These are phyloP conservation scores for Drosophila maculinotata DNA, from an alignment of 2,888 invertebrate species.

Conservation along the genomic window DNA sequence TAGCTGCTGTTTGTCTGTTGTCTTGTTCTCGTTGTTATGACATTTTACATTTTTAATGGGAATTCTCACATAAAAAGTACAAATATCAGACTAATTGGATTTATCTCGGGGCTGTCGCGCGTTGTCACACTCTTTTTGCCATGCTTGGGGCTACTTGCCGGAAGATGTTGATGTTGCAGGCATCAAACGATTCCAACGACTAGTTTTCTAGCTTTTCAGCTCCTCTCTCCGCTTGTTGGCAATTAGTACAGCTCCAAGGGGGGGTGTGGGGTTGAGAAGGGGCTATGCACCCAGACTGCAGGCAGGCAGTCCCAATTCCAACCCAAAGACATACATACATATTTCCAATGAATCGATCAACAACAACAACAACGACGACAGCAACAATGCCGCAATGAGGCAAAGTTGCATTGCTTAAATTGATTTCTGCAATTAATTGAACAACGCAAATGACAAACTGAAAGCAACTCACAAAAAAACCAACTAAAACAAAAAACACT, in stretches of 20 bases:
- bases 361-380: conserved; percentile 22
- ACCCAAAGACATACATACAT: conserved; percentile 56
- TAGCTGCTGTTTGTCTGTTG: conserved; percentile 61
- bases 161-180: conserved; percentile 71
- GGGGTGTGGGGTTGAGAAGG: background rate
- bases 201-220: conserved; percentile 36
- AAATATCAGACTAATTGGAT: conserved; percentile 85
- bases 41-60: conserved; percentile 83
- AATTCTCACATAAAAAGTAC: conserved; percentile 84
- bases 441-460: conserved; percentile 74
- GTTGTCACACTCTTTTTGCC: conserved; percentile 78
- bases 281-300: conserved; percentile 44
- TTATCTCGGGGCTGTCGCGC: conserved; percentile 83
- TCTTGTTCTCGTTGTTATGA: conserved; percentile 77
- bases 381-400: conserved; percentile 71
- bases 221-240: conserved; percentile 49
- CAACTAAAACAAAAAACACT: conserved; percentile 21
- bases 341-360: conserved; percentile 76
- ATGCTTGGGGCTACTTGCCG: conserved; percentile 58
- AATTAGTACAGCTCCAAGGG: conserved; percentile 53
- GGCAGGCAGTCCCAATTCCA: conserved; percentile 53
- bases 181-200: conserved; percentile 52
- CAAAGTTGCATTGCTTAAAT: conserved; percentile 81
- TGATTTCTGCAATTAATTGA: conserved; percentile 84
- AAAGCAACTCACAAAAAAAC: conserved; percentile 40